phyloP scores from a whole-genome alignment of 2,113 vertebrate species.

The Stegastes partitus region DNA sequence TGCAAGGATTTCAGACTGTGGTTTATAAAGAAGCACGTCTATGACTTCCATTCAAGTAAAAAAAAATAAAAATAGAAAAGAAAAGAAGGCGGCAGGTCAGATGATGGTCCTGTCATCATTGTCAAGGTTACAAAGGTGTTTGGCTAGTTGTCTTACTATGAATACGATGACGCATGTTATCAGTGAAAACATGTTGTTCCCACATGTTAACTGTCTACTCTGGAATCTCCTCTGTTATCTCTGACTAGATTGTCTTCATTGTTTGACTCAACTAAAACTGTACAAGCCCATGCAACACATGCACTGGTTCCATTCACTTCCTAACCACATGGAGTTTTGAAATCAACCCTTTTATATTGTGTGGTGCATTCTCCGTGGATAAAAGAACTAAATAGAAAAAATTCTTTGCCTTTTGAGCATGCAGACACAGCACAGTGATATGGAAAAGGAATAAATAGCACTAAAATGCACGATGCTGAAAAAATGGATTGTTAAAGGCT shows the following conservation, averaged over 20 bases:
- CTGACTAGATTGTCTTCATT: conserved; percentile 37
- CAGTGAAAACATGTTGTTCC: not conserved
- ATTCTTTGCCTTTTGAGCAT: conserved; percentile 39
- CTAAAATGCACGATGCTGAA: not conserved
- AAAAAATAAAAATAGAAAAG: too few relatives aligned
- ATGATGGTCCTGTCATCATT: not conserved
- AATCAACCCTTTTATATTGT: not conserved
- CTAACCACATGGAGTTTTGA: not conserved
- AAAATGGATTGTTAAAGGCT: not conserved
- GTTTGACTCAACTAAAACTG: conserved; percentile 4
- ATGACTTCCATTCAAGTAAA: too few relatives aligned
- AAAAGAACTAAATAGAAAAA: not conserved
- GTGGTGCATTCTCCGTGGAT: not conserved
- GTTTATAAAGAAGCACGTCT: too few relatives aligned
- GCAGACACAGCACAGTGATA: conserved; percentile 52
- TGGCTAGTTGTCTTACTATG: not conserved
- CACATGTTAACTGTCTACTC: not conserved
- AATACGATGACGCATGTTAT: not conserved
- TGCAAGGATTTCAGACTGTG: too few relatives aligned
- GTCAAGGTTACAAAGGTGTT: not conserved
- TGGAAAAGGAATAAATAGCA: conserved; percentile 16
- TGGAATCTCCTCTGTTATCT: not conserved
- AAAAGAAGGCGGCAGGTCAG: not conserved
- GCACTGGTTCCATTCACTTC: conserved; percentile 22
- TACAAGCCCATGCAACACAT: conserved; percentile 50